Evolutionary conservation across 1,140 invertebrate genomes (phyloP).

Genomic region (Drosophila santomea): DNA sequence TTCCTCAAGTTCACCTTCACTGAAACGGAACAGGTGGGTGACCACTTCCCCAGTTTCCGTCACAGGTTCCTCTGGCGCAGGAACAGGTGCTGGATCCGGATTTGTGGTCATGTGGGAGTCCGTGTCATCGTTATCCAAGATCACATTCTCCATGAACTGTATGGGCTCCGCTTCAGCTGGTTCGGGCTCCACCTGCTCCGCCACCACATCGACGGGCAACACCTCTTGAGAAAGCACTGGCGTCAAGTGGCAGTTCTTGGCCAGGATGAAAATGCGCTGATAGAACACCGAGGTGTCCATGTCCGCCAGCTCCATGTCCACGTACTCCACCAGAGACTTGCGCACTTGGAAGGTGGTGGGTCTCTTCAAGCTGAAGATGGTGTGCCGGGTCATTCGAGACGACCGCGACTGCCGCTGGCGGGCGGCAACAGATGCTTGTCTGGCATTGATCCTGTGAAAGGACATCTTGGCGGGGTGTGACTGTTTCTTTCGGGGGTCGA

Average conservation of each 20-base stretch:
- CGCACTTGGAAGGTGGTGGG: constrained; percentile 54
- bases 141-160: not conserved
- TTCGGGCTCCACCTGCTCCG: not conserved
- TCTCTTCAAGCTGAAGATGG: constrained; percentile 49
- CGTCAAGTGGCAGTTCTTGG: constrained; percentile 56
- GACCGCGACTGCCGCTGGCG: constrained; percentile 10
- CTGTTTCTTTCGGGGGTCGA: not conserved
- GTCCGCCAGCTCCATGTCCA: constrained; percentile 54
- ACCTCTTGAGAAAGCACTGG: not conserved
- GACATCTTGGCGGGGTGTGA: constrained; percentile 6
- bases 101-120: not conserved
- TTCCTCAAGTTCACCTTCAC: not conserved
- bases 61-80: not conserved
- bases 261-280: constrained; percentile 74
- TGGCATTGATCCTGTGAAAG: not conserved
- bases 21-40: constrained; percentile 58
- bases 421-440: constrained; percentile 2
- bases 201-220: not conserved
- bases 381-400: constrained; percentile 10
- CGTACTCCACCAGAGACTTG: constrained; percentile 63
- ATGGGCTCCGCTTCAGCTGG: not conserved
- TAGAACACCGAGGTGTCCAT: constrained; percentile 69
- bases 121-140: not conserved
- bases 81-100: not conserved
- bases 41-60: constrained; percentile 7